These are phyloP conservation scores for Morpho achilles DNA, from an alignment of 2,888 invertebrate genomes.

Conservation along the genomic window DNA sequence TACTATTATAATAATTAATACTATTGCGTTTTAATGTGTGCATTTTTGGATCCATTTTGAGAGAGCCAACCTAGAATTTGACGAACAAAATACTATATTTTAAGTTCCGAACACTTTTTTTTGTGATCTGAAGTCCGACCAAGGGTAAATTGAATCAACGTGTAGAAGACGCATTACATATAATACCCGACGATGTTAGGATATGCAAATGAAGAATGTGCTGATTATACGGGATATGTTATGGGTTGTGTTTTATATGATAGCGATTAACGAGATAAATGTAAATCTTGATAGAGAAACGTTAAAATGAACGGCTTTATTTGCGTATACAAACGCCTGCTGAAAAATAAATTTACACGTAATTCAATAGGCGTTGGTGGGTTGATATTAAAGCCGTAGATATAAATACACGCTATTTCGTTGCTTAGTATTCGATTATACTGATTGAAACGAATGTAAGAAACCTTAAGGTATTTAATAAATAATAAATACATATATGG, in stretches of 20 bases:
- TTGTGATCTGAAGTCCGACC: neutral
- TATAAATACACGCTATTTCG: conserved; percentile 22
- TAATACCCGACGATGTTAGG: conserved; percentile 48
- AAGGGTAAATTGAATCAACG: neutral
- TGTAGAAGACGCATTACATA: conserved; percentile 28
- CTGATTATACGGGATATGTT: conserved; percentile 24
- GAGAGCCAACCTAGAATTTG: too few species aligned
- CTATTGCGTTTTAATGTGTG: too few species aligned
- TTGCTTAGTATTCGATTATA: conserved; percentile 16
- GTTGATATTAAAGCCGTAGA: conserved; percentile 27
- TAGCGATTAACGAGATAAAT: conserved; percentile 20
- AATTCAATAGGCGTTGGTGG: conserved; percentile 21
- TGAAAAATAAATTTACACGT: conserved; percentile 22
- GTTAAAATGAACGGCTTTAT: conserved; percentile 13
- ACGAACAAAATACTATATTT: too few species aligned
- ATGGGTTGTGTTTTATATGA: conserved; percentile 23
- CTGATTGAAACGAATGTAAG: conserved; percentile 25
- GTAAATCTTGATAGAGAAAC: conserved; percentile 8
- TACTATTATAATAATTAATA: too few species aligned
- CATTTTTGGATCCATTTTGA: too few species aligned
- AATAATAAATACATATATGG: too few species aligned
- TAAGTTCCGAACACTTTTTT: too few species aligned
- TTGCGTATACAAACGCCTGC: conserved; percentile 11
- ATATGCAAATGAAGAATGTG: conserved; percentile 46
- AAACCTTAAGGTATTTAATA: neutral